A percentile compares a stretch with the other conserved stretches of the same genome.
phyloP scores from a whole-genome alignment of 2,113 vertebrate genomes.

The Serinus canaria region DNA sequence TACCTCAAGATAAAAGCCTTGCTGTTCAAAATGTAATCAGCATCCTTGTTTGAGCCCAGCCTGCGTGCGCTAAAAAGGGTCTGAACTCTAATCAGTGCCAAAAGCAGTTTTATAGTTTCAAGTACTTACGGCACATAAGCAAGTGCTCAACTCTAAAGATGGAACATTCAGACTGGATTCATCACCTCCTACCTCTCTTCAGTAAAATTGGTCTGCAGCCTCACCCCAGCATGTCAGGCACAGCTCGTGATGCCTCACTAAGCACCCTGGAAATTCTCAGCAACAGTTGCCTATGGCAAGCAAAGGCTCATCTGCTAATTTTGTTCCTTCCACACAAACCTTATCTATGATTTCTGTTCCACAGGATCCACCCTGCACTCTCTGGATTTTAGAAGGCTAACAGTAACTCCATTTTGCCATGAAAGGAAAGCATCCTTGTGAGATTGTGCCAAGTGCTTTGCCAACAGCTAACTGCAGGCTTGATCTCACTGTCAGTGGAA shows the following conservation, averaged over 20 bases:
- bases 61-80: neutral
- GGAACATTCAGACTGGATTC: neutral
- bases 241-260: neutral
- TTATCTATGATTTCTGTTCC: neutral
- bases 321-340: neutral
- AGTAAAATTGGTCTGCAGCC: neutral
- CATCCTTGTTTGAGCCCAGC: neutral
- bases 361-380: neutral
- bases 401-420: neutral
- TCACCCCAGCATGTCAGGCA: neutral
- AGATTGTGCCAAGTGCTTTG: neutral
- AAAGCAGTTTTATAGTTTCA: neutral
- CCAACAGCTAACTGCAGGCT: neutral
- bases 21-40: neutral
- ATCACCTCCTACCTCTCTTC: neutral
- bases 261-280: neutral
- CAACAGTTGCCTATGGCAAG: neutral
- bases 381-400: neutral
- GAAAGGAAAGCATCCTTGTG: neutral
- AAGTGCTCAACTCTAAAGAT: neutral
- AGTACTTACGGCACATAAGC: neutral
- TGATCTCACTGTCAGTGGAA: neutral
- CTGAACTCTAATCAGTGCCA: neutral
- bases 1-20: neutral
- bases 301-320: neutral